These are phyloP conservation scores for Potamarius usumacintae DNA, from an alignment of 2,113 vertebrate genomes.

Conservation along the genomic window DNA sequence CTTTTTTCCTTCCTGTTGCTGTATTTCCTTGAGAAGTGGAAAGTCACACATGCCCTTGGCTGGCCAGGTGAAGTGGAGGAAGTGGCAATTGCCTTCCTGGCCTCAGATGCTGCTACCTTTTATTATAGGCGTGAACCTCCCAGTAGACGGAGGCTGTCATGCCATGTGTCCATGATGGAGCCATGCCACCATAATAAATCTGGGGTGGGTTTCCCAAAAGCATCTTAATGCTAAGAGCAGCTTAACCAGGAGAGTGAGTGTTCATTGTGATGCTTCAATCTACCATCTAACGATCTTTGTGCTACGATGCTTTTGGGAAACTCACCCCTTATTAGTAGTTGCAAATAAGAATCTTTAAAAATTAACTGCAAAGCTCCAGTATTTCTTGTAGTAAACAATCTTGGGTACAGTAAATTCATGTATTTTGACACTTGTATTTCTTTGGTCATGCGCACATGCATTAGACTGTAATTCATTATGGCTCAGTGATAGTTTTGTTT, in stretches of 20 bases:
- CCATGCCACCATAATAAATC: not conserved
- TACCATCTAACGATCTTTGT: too few relatives aligned
- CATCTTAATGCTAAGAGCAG: too few relatives aligned
- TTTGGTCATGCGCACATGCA: not conserved
- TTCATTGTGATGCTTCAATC: too few relatives aligned
- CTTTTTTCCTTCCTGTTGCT: not conserved
- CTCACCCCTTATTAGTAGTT: not conserved
- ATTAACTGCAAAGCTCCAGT: not conserved
- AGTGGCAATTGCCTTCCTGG: slow-evolving; percentile 80
- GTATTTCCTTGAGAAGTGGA: slow-evolving; percentile 70
- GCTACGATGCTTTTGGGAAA: too few relatives aligned
- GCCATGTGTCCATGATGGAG: slow-evolving; percentile 78
- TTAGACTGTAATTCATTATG: not conserved
- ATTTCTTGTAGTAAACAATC: not conserved
- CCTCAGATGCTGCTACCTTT: slow-evolving; percentile 78
- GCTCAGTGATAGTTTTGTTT: not conserved
- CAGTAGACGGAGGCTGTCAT: slow-evolving; percentile 78
- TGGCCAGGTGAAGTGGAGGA: slow-evolving; percentile 77
- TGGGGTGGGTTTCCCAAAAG: too few relatives aligned
- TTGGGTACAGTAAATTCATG: not conserved
- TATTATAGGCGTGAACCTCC: slow-evolving; percentile 79
- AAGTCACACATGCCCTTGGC: slow-evolving; percentile 76
- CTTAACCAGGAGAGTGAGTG: too few relatives aligned
- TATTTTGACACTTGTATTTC: not conserved
- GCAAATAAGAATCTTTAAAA: slow-evolving; percentile 8